Evolutionary conservation across 2,888 invertebrate species (phyloP), one percentile per base, ranked within the genome.

Genomic region (Cetonia aurata): DNA sequence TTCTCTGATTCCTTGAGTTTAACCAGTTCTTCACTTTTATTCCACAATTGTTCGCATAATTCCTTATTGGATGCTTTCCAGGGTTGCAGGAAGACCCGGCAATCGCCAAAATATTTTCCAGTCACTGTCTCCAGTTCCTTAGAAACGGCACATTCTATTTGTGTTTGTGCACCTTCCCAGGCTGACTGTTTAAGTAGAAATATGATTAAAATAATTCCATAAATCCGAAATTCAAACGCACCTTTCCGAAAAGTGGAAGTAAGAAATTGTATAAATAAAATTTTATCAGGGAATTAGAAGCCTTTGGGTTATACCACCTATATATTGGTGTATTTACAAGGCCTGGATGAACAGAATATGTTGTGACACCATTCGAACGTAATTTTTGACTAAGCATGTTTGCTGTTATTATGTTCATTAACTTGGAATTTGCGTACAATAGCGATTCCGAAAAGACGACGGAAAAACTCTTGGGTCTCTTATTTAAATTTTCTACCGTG

Each of bases 281-380:
- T 25, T 50, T 68, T 31, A 33, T 8, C 3, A 65, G 25, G 9
- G 6, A 44, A 41, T 12, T 8, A 12, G n/a, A n/a, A 3, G 48
- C 50, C 37, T 15, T 9, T 0, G 44, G 53, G 6, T 41, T n/a
- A 13, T 57, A 56, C 10, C 19, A 66, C 0, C 13, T 2, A 66
- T 50, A 65, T 17, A 71, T 71, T 10, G 67, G 17, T 0, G 80
- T 80, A 53, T 79, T 78, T 12, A 83, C 80, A 55, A 80, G 68
- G 13, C 84, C 84, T 12, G 83, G 83, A 76, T 83, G 81, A 8
- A 83, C 70, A 8, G 82, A 81, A 67, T 83, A 83, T 10, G 80
- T 79, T 6, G 81, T 82, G 0, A 83, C 79, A n/a, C 81, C 82
- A 69, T 71, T 75, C 19, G 75, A 77, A 59, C 76, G 77, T 6